Conservation (phyloP, 1,140 invertebrate species). For the Drosophila lowei region DNA sequence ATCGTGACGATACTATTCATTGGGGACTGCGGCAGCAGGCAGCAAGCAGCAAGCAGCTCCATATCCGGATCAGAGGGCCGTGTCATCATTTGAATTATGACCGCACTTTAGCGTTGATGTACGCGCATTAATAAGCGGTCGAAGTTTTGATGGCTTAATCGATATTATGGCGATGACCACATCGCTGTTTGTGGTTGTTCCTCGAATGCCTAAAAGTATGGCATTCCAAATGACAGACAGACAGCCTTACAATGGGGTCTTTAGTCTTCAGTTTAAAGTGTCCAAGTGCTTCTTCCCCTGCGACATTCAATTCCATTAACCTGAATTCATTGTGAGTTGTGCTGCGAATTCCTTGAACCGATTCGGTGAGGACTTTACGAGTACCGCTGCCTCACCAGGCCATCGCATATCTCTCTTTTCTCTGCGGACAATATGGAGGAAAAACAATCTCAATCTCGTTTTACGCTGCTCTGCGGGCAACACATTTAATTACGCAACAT, state of each 20-base stretch:
- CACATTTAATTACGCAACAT: conserved; percentile 71
- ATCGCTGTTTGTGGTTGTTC: conserved; percentile 23
- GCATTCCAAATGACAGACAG: not conserved
- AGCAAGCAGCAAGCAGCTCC: no score
- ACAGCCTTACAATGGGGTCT: not conserved
- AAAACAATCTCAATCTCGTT: conserved; percentile 62
- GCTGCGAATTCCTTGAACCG: conserved; percentile 21
- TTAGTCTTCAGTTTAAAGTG: conserved; percentile 8
- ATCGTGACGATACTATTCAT: conserved; percentile 36
- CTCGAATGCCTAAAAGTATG: conserved; percentile 12
- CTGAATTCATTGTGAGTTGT: conserved; percentile 31
- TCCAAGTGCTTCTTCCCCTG: not conserved
- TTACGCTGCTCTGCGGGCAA: conserved; percentile 33
- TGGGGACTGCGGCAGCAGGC: not conserved
- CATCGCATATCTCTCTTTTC: conserved; percentile 8
- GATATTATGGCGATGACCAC: conserved; percentile 24
- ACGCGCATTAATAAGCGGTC: conserved; percentile 51
- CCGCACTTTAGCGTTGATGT: conserved; percentile 46
- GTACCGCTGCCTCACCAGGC: no score
- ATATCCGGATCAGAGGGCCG: no score
- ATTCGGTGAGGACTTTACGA: conserved; percentile 16
- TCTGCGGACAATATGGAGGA: conserved; percentile 20
- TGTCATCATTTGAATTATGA: conserved; percentile 48
- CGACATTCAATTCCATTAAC: conserved; percentile 25
- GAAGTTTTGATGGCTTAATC: conserved; percentile 51